Percentiles rank a stretch among this genome's conserved stretches.
Evolutionary conservation across 2,888 invertebrate species (phyloP).

Genomic region (Chromoteleia sp.): DNA sequence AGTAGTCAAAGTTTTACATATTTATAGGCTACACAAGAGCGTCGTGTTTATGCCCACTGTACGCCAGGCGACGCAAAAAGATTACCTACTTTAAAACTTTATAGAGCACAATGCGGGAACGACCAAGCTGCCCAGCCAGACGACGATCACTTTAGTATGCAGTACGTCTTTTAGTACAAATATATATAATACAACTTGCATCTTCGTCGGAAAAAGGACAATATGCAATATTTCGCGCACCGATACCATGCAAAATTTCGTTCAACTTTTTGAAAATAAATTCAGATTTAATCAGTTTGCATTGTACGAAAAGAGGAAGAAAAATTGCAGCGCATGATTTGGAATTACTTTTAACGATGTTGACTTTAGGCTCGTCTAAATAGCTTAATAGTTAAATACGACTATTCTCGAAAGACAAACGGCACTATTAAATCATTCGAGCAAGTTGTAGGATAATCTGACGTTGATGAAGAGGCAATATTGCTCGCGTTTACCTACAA

Average conservation of each 20-base stretch:
- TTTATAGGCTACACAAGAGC: conserved; percentile 14
- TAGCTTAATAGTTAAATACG: conserved; percentile 10
- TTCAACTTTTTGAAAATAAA: no score
- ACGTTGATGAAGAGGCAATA: conserved; percentile 59
- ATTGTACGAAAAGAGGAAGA: no score
- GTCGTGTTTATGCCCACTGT: conserved; percentile 14
- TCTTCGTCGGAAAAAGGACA: background rate
- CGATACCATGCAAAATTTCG: background rate
- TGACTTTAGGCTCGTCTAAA: conserved; percentile 4
- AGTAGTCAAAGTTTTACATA: conserved; percentile 19
- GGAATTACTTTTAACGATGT: background rate
- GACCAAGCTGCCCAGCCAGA: conserved; percentile 1
- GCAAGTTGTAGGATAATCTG: conserved; percentile 27
- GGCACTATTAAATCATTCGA: conserved; percentile 44
- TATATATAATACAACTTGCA: conserved; percentile 7
- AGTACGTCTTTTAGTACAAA: conserved; percentile 27
- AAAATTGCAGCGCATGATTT: no score
- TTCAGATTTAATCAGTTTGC: no score
- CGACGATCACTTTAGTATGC: conserved; percentile 20
- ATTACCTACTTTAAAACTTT: conserved; percentile 42
- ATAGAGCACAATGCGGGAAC: conserved; percentile 15
- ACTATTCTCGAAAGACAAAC: conserved; percentile 26
- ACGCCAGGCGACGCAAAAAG: conserved; percentile 18
- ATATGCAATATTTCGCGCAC: background rate
- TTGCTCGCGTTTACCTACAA: conserved; percentile 48